A percentile compares a stretch with the other conserved stretches of the same genome.
These are phyloP conservation scores for Cacoxenus indagator DNA, from an alignment of 2,888 invertebrate genomes.

Conservation along the genomic window DNA sequence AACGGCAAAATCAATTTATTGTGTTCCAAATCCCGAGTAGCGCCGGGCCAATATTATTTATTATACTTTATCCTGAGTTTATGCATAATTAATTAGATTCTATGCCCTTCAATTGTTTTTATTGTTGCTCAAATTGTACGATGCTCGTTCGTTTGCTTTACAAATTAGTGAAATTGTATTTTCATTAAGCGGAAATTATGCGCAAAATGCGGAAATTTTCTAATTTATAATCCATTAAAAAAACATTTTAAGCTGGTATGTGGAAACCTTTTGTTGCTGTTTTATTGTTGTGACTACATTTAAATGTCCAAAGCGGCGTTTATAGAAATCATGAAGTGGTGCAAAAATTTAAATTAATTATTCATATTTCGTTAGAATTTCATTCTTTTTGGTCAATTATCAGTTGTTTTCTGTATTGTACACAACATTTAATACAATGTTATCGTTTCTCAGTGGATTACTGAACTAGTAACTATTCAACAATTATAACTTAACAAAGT, in stretches of 20 bases:
- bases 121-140: slow-evolving; percentile 1
- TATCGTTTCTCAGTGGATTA: too few species aligned
- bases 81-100: too few species aligned
- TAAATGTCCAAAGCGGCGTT: background rate
- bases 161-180: slow-evolving; percentile 15
- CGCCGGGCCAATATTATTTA: too few species aligned
- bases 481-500: too few species aligned
- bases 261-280: background rate
- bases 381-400: background rate
- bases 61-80: background rate
- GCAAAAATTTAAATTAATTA: slow-evolving; percentile 1
- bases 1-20: too few species aligned
- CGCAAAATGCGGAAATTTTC: slow-evolving; percentile 19
- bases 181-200: slow-evolving; percentile 19
- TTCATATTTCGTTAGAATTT: background rate
- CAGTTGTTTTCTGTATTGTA: background rate
- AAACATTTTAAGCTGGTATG: slow-evolving; percentile 8
- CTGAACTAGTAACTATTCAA: too few species aligned
- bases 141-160: background rate
- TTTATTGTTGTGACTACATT: background rate
- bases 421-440: background rate
- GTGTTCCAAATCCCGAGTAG: too few species aligned
- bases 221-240: slow-evolving; percentile 17
- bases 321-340: background rate
- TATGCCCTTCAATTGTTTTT: too few species aligned